Percentiles rank a stretch among this genome's conserved stretches.
Evolutionary conservation across 2,797 vertebrate genomes (phyloP).

Genomic region (Myotis planiceps): DNA sequence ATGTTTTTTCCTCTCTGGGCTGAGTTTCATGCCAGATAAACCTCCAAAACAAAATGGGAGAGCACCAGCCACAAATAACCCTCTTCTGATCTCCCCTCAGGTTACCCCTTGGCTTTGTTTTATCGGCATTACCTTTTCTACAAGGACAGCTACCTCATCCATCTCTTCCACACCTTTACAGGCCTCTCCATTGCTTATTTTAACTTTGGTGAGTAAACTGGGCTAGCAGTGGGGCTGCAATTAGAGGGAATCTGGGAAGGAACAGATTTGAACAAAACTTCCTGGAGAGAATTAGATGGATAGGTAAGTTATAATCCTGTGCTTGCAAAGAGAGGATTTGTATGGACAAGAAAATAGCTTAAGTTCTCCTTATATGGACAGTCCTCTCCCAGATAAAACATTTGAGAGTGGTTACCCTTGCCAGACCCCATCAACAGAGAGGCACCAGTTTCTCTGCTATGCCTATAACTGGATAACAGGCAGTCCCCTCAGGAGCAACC

Average conservation of each 20-base stretch:
- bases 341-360: background rate
- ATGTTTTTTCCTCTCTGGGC: background rate
- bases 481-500: background rate
- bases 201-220: constrained; percentile 94
- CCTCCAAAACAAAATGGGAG: background rate
- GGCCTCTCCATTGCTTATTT: constrained; percentile 96
- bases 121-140: constrained; percentile 94
- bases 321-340: background rate
- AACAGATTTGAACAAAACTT: background rate
- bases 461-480: background rate
- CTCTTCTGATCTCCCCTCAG: constrained; percentile 81
- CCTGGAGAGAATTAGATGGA: background rate
- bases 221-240: background rate
- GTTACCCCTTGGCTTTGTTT: constrained; percentile 96
- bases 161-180: constrained; percentile 93
- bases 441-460: background rate
- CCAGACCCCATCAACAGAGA: background rate
- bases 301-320: background rate
- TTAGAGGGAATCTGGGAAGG: background rate
- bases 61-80: background rate
- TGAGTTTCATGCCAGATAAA: background rate
- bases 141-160: constrained; percentile 92
- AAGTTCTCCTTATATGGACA: background rate
- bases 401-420: background rate
- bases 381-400: background rate